Base-by-base conservation (phyloP, 2,113 vertebrate genomes). In the Siniperca knerii region DNA sequence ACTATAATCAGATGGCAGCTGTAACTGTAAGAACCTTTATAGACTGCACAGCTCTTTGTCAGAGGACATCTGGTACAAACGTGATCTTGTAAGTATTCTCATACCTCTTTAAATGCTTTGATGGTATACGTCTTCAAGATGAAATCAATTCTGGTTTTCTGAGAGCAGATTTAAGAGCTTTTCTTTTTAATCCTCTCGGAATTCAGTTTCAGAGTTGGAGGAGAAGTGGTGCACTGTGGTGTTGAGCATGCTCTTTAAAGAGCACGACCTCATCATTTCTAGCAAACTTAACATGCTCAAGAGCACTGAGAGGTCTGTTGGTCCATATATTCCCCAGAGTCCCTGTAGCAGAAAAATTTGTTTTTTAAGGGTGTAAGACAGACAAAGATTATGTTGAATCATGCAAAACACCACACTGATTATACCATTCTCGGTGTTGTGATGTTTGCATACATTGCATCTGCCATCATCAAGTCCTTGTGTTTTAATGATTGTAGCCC, bases 61-160 rank as follows among this genome's bases (percentile, higher is more conserved):
- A 29, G 61, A 83, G 23, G 79, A 81, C 40, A 33, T 72, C 55
- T 64, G 52, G 46, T 0, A 55, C 0, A 13, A 60, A 64, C 0
- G 21, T 54, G 61, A 48, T 55, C 62, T 84, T 77, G 6, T 54
- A 7, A 75, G 54, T 50, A 48, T 68, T 68, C 73, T 62, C 48
- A 15, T 16, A 54, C 55, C 46, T 73, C 65, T 35, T 73, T 55
- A 40, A 35, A 79, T 46, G 44, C n/a, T 18, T 69, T 48, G 11
- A 81, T 80, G 71, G 58, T 55, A 11, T 18, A 12, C 40, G 3
- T 46, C 77, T 75, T 80, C 33, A 37, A 67, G 72, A 77, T 58
- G 15, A 76, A 81, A 87, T 82, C 20, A 2, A 57, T 77, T 90
- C n/a, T n/a, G 2, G 1, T 58, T 77, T 74, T 55, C 60, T 29